Evolutionary conservation across 1,140 invertebrate genomes (phyloP), one percentile per base, ranked within the genome.

Genomic region (Tribolium madens): DNA sequence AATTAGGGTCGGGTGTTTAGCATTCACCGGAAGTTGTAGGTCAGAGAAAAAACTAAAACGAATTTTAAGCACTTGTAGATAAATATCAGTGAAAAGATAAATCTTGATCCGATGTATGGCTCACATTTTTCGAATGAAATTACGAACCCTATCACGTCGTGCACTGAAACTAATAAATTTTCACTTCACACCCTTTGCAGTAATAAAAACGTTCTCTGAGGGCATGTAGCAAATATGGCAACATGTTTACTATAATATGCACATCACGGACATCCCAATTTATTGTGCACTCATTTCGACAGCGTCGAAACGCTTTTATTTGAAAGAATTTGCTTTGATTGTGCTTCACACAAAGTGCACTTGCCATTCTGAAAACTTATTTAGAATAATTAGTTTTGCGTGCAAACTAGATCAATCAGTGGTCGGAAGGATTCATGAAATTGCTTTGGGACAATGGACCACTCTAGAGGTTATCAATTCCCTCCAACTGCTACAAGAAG

Each of bases 151-250:
- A 73, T 76, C 78, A 79, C 78, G 78, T 79, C 68, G 68, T 64
- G 17, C 18, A 57, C 52, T 71, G 52, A 60, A 79, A 79, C 78
- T 79, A 79, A 79, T 79, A 79, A 79, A 79, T 79, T 79, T 79
- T 76, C 78, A 73, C 78, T 79, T 76, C 78, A 73, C 73, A 79
- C 78, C 17, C 75, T 70, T 47, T 69, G 12, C 26, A 46, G 46
- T 71, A 79, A 79, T 79, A 79, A 79, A 79, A 79, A 78, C 77
- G 73, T 79, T 76, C 53, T 76, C 70, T 52, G 12, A 42, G 68
- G 78, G 48, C 48, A 73, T 72, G 76, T 72, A 74, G 46, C 76
- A 77, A 77, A 76, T 72, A 77, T 77, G 70, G 69, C 76, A 77
- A 77, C 76, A 77, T 70, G 60, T 72, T 77, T 70, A 68, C 76